Base-by-base conservation (phyloP, 2,113 vertebrate species). In the Lichenostomus cassidix region DNA sequence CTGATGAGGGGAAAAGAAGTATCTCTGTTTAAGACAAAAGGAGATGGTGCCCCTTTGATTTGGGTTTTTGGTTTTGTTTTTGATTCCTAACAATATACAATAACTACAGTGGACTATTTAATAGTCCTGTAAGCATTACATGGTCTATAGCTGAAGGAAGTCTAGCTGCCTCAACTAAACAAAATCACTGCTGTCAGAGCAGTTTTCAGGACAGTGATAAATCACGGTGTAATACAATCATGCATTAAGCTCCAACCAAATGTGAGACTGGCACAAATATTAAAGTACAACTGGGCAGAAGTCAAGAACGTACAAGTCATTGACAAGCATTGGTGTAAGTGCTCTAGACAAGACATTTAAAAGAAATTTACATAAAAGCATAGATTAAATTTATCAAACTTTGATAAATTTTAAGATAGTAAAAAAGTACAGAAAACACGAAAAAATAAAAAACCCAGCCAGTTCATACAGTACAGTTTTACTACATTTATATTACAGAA, bases 401-500 rank as follows among this genome's bases (percentile, higher is more conserved):
- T 90, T 98, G 97, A 98, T 98, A 98, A 98, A 98, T 98, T 98
- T 98, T 94, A 78, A 93, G 97, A 98, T 95, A 81, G 94, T 97
- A 98, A 97, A 97, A 98, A 98, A 96, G 92, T 98, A 98, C 97
- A 98, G 96, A 96, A 97, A 96, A 97, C 89, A 96, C 90, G 93
- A 92, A 97, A 95, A 96, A 97, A 95, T 74, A 91, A 80, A 95
- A 91, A 75, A 2, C 55, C 67, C 90, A 90, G 71, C 49, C 70
- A 92, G 86, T 97, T 97, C 91, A 96, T 79, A 98, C 18, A 96
- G 81, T 98, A 97, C 95, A 98, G 92, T 80, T 97, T 97, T 96
- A 97, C 95, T 97, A 98, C 95, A 96, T 95, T 98, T 78, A 97
- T 93, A 92, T 97, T 98, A 98, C 97, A 98, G 95, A 98, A 98